Evolutionary conservation across 35 echinoderm and acorn worm species (phyloP).

Genomic region (Lytechinus pictus): DNA sequence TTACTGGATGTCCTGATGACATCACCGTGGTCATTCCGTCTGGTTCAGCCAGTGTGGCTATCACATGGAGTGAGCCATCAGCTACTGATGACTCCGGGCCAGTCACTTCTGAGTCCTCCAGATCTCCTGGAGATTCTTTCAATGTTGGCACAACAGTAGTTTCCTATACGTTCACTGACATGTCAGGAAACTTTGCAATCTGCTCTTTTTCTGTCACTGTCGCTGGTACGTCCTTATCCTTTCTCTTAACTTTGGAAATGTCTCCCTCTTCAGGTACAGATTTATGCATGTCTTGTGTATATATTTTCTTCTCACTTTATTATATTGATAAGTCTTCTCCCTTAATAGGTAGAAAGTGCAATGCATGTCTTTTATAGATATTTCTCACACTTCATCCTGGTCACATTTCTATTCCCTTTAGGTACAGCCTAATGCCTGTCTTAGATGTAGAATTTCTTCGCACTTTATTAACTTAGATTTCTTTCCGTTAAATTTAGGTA

Average conservation of each 20-base stretch:
- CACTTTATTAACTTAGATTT: too few species aligned
- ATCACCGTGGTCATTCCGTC: neutral
- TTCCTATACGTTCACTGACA: constrained; percentile 62
- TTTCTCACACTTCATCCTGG: too few species aligned
- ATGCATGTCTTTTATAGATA: too few species aligned
- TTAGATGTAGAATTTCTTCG: too few species aligned
- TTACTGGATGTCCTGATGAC: constrained; percentile 35
- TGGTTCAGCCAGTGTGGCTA: neutral
- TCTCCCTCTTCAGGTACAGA: too few species aligned
- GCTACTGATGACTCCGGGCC: constrained; percentile 57
- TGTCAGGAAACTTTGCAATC: constrained; percentile 52
- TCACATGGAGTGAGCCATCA: constrained; percentile 53
- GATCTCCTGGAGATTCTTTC: constrained; percentile 1
- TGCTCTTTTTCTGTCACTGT: constrained; percentile 65
- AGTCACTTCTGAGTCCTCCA: neutral
- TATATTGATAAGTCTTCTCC: too few species aligned
- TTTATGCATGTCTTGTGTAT: too few species aligned
- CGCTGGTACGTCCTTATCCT: neutral
- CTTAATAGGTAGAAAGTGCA: too few species aligned
- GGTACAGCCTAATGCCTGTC: neutral
- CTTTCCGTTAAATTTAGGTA: too few species aligned
- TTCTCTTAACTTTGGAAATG: too few species aligned
- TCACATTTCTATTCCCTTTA: too few species aligned
- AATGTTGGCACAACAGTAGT: constrained; percentile 49
- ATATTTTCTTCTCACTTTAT: too few species aligned